These are phyloP conservation scores for Nephotettix cincticeps DNA, from an alignment of 1,140 invertebrate genomes.

Conservation along the genomic window DNA sequence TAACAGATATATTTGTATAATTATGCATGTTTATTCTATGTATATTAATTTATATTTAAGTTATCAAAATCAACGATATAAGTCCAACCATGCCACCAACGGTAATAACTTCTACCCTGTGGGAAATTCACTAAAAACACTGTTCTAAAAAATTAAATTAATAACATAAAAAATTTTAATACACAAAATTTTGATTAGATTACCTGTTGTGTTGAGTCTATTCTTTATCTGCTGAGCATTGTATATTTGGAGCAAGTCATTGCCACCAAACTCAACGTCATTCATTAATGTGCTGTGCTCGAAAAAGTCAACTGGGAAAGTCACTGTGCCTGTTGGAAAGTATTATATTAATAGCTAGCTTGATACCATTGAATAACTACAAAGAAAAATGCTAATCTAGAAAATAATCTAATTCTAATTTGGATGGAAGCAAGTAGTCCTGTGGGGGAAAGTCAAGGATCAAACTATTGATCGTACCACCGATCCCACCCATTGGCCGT, in stretches of 20 bases:
- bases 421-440: too few relatives aligned
- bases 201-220: constrained; percentile 83
- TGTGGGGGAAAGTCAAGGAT: too few relatives aligned
- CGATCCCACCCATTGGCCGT: too few relatives aligned
- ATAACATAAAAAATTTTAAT: background rate
- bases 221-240: constrained; percentile 94
- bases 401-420: background rate
- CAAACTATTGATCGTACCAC: too few relatives aligned
- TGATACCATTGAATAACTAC: too few relatives aligned
- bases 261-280: constrained; percentile 94
- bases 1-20: too few relatives aligned
- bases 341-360: too few relatives aligned
- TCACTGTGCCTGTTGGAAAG: constrained; percentile 47
- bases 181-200: constrained; percentile 59
- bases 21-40: too few relatives aligned
- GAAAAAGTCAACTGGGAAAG: constrained; percentile 95
- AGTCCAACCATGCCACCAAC: constrained; percentile 69
- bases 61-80: constrained; percentile 46
- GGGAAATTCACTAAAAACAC: too few relatives aligned
- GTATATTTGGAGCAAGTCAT: constrained; percentile 93
- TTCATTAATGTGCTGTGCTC: constrained; percentile 88
- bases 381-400: too few relatives aligned
- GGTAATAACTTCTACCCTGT: too few relatives aligned
- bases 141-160: constrained; percentile 16
- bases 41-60: too few relatives aligned